Base-by-base conservation (phyloP, 2,888 invertebrate species). In the Fabriciana adippe region DNA sequence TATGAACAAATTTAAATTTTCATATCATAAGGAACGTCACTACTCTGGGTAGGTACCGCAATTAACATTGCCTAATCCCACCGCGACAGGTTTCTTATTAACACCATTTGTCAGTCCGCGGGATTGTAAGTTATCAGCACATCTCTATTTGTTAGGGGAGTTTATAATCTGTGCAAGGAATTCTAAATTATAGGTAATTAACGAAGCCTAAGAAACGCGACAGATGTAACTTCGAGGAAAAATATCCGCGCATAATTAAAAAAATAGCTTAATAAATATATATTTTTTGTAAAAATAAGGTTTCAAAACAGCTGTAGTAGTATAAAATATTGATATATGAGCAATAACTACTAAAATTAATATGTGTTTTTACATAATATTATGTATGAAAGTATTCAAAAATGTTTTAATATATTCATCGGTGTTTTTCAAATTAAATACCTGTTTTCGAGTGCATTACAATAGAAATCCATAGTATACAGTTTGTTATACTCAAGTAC, bases 71-170 rank as follows among this genome's bases (percentile, higher is more conserved):
- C 77, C 79, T 89, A 89, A 90, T 87, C 88, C 88, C 72, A 78
- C 84, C 85, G 74, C 89, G 92, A 90, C 92, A 91, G 89, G 90
- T 90, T 92, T 91, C 91, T 92, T 92, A 91, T 89, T 92, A 90
- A 86, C 85, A 79, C 88, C 90, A 92, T 92, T 92, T 91, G 90
- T 92, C 89, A 87, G 76, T 66, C 74, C 72, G 64, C 73, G 70
- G 81, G 80, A 80, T 81, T 82, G 79, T 68, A 72, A 78, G 77
- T 81, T 81, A 81, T 81, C 82, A 76, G 74, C 74, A 73, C 76
- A 79, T 77, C 79, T 78, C 77, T 75, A 76, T 76, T 76, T 74
- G 74, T 72, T 68, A 62, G 73, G 64, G 69, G 72, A 70, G 47
- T 70, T 74, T 74, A 73, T 76, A 76, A 77, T 73, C 74, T 72